Percentiles rank a stretch among this genome's conserved stretches.
Conservation (phyloP, 2,797 vertebrate genomes). For the Onychomys arenicola region DNA sequence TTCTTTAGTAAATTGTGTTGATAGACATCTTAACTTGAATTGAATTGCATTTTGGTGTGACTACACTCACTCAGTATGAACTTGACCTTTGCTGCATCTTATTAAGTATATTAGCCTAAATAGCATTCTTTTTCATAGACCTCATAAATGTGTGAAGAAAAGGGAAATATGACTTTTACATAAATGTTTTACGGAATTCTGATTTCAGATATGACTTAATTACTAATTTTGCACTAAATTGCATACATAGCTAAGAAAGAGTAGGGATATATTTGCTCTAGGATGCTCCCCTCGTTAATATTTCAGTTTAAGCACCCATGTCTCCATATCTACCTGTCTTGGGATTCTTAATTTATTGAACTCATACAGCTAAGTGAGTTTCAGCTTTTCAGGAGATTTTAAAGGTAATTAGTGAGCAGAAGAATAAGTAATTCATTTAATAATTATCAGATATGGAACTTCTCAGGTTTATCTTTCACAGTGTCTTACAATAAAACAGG, state of each 20-base stretch:
- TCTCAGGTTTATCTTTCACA: background rate
- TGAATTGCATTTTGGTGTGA: background rate
- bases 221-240: slow-evolving; percentile 17
- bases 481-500: background rate
- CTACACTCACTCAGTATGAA: background rate
- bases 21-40: background rate
- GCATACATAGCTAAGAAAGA: background rate
- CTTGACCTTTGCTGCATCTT: slow-evolving; percentile 38
- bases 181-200: background rate
- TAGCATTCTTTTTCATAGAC: background rate
- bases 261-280: background rate
- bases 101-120: background rate
- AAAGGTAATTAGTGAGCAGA: background rate
- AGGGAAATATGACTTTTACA: background rate
- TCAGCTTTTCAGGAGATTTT: slow-evolving; percentile 10
- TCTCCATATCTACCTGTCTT: background rate
- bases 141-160: background rate
- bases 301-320: background rate
- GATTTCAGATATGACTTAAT: background rate
- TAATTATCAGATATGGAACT: background rate
- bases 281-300: background rate
- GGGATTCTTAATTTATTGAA: slow-evolving; percentile 11
- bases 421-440: background rate
- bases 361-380: background rate
- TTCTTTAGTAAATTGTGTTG: background rate